Base-by-base conservation (phyloP, 2,797 vertebrate species). In the Myotis daubentonii region DNA sequence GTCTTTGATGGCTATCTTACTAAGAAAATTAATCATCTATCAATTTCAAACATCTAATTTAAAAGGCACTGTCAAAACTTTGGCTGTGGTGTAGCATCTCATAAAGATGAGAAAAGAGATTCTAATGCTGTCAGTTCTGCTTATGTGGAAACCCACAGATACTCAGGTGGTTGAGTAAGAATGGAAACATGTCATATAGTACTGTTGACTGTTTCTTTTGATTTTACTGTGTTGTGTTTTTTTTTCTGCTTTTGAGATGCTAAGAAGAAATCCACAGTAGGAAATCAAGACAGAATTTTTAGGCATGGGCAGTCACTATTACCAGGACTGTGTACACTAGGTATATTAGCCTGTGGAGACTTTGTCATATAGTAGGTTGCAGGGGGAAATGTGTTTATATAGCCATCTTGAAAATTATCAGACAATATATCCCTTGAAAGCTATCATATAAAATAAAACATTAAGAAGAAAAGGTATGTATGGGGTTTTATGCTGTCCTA, bases 371-470 rank as follows among this genome's bases (percentile, higher is more conserved):
- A 96, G 95, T 96, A 96, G 79, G 41, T 33, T 57, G 23, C 79
- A 82, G 75, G 41, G 19, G 25, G n/a, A 33, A 95, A 75, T 28
- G 36, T 95, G 86, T 97, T 97, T 96, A 94, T 95, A 95, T 84
- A 94, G 95, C 62, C 92, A 94, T 95, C 86, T 96, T 94, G 94
- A 88, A 97, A 96, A 97, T 94, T 96, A 87, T 95, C 96, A 96
- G 94, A 75, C 78, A 91, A 80, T 96, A 87, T 91, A 96, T 96
- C 91, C 95, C 88, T 92, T 57, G 76, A 92, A 96, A 28, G 65
- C 89, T 97, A 93, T 97, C 97, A 95, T 92, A 91, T 94, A 95
- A 96, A 97, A 94, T 96, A 97, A 97, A 97, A 92, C 93, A 96
- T 97, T 97, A 97, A 97, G 93, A 94, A 94, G 79, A 94, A 95